Base-by-base conservation (phyloP, 2,888 invertebrate species). In the Erpobdella octoculata region DNA sequence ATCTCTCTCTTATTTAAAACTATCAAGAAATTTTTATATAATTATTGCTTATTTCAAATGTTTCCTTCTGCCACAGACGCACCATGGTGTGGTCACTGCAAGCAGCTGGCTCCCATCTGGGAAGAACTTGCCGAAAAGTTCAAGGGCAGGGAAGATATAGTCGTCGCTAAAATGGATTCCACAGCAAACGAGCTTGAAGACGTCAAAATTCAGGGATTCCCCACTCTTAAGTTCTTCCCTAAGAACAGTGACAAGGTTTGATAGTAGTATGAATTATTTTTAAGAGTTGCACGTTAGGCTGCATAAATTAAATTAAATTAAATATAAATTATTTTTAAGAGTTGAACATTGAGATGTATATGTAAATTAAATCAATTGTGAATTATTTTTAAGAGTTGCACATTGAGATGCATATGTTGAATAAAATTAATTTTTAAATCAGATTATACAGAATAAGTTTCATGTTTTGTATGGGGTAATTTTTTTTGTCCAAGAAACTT, bases 121-220 rank as follows among this genome's bases (percentile, higher is more conserved):
- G 96, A 97, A 74, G 83, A 96, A 87, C 87, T 96, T 79, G 95
- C 89, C 75, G 95, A 96, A 83, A 91, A 95, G 84, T 97, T 89
- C 86, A 89, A 90, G 85, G 90, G 90, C 80, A 85, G 81, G 75
- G 80, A 89, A 78, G 88, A 89, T 76, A 87, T 97, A 74, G 88
- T 98, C 68, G 90, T 99, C 82, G 96, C 97, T 79, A 98, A 99
- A 87, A 96, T 99, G 87, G 98, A 99, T 86, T 90, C 97, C 75
- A 98, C 98, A 72, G 91, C 89, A 81, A 99, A 99, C 85, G 98
- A 99, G 86, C 86, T 98, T 78, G 94, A 94, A 80, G 92, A 93
- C 85, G 91, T 95, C 72, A 94, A 93, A 86, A 89, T 98, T 82
- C 88, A 89, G 76, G 92, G 91, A 78, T 85, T 96, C 93, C 84